Evolutionary conservation across 2,113 vertebrate genomes (phyloP).

Genomic region (Gobius niger): DNA sequence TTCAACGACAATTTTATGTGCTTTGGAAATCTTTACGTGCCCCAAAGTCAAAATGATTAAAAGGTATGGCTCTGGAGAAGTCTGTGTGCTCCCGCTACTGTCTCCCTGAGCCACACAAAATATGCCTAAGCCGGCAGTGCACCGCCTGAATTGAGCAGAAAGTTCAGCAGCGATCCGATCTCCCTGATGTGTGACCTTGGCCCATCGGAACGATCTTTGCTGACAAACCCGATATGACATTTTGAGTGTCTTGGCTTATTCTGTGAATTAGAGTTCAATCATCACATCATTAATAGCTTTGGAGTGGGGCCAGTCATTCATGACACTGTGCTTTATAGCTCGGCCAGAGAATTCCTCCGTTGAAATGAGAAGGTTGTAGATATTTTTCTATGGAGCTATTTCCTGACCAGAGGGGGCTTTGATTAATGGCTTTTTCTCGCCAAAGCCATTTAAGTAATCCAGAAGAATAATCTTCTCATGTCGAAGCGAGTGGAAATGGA

Average conservation of each 20-base stretch:
- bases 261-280: conserved; percentile 90
- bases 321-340: conserved; percentile 92
- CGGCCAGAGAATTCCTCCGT: conserved; percentile 80
- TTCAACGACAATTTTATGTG: conserved; percentile 43
- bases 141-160: conserved; percentile 16
- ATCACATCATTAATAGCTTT: conserved; percentile 92
- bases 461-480: conserved; percentile 81
- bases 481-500: conserved; percentile 56
- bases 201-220: conserved; percentile 78
- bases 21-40: conserved; percentile 31
- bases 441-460: conserved; percentile 86
- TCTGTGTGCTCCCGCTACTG: conserved; percentile 16
- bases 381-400: conserved; percentile 93
- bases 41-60: conserved; percentile 26
- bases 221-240: conserved; percentile 92
- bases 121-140: neutral
- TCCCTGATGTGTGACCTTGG: conserved; percentile 85
- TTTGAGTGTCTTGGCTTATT: conserved; percentile 90
- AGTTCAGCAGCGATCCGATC: conserved; percentile 32
- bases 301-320: conserved; percentile 93
- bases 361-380: conserved; percentile 89
- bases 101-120: conserved; percentile 7
- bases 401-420: conserved; percentile 83
- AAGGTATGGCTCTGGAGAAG: neutral
- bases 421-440: conserved; percentile 88